A percentile compares a stretch with the other conserved stretches of the same genome.
Conservation (phyloP, 2,888 invertebrate species). For the Torymus texanus region DNA sequence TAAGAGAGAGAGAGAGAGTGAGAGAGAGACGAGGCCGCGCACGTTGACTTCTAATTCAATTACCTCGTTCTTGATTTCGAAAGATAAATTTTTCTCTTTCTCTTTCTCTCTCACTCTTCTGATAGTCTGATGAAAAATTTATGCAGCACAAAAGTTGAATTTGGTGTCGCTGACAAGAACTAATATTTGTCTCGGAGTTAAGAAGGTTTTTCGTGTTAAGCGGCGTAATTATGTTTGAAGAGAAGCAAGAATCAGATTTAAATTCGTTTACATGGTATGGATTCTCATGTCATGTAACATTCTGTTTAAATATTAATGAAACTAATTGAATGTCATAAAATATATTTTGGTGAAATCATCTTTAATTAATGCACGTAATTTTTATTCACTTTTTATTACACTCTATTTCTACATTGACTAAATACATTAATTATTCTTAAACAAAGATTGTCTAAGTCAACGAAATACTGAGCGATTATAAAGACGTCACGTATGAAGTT, state of each 20-base stretch:
- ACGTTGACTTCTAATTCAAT: slow-evolving; percentile 31
- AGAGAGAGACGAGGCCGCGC: neutral
- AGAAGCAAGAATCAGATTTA: too few relatives aligned
- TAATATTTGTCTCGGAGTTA: slow-evolving; percentile 6
- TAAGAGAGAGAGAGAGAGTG: neutral
- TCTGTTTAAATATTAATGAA: too few relatives aligned
- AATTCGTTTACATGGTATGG: too few relatives aligned
- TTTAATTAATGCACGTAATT: too few relatives aligned
- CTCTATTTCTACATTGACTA: too few relatives aligned
- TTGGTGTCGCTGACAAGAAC: neutral
- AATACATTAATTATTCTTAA: neutral
- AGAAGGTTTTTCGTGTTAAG: neutral
- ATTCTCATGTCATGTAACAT: too few relatives aligned
- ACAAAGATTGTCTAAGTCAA: slow-evolving; percentile 3
- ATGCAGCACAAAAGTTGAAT: neutral
- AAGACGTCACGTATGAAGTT: slow-evolving; percentile 8
- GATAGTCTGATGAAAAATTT: slow-evolving; percentile 21
- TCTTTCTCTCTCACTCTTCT: neutral
- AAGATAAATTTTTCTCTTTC: slow-evolving; percentile 22
- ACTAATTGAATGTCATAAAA: too few relatives aligned
- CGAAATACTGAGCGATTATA: slow-evolving; percentile 7
- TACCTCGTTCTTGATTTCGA: slow-evolving; percentile 25
- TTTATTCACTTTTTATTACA: too few relatives aligned
- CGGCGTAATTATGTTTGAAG: too few relatives aligned
- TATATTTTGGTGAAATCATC: too few relatives aligned